phyloP scores from a whole-genome alignment of 2,888 invertebrate species.

The Thumatha senex region DNA sequence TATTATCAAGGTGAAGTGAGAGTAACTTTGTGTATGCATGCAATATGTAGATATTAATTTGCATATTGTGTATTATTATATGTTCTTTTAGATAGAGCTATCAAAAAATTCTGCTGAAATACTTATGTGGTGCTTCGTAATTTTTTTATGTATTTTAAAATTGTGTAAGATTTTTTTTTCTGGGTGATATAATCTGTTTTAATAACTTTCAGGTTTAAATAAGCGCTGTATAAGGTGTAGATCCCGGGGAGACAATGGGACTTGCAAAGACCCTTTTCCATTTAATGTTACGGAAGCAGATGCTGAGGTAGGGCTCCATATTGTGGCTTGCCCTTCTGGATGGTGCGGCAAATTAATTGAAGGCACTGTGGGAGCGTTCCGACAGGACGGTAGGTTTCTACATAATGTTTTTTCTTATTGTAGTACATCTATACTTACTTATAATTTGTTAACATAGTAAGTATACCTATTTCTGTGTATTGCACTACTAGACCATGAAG shows the following conservation, averaged over 20 bases:
- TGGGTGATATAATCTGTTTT: background rate
- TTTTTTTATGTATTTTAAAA: too few species aligned
- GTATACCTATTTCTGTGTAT: too few species aligned
- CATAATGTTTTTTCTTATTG: too few species aligned
- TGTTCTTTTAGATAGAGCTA: too few species aligned
- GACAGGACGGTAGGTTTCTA: conserved; percentile 87
- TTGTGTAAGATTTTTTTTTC: too few species aligned
- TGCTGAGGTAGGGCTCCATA: conserved; percentile 87
- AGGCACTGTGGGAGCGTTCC: conserved; percentile 87
- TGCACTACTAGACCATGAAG: too few species aligned
- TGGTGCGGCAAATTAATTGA: conserved; percentile 97
- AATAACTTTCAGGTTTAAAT: conserved; percentile 82
- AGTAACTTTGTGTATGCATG: conserved; percentile 40
- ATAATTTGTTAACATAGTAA: too few species aligned
- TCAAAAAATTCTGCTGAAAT: too few species aligned
- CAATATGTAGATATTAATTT: too few species aligned
- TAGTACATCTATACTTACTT: too few species aligned
- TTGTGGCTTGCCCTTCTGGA: conserved; percentile 93
- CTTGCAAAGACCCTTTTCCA: conserved; percentile 93
- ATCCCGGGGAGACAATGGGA: conserved; percentile 93
- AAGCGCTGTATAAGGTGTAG: conserved; percentile 93
- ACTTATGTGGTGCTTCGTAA: too few species aligned
- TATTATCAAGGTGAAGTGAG: conserved; percentile 77
- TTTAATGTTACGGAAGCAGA: conserved; percentile 91
- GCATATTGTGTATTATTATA: too few species aligned